Evolutionary conservation across 1,140 invertebrate species (phyloP), one percentile per base, ranked within the genome.

Genomic region (Maniola jurtina): DNA sequence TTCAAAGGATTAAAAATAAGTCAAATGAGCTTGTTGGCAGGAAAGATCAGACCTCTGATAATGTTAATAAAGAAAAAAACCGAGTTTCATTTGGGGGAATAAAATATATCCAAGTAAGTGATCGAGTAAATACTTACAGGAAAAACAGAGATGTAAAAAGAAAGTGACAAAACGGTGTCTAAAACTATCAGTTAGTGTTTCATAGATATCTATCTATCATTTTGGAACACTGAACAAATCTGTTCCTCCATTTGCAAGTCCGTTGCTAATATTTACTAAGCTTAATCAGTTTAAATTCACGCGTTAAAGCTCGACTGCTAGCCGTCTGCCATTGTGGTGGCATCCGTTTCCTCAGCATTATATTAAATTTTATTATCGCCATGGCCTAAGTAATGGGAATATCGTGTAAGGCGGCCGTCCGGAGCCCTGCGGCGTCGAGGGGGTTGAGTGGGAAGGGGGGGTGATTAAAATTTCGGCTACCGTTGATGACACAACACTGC

Each of bases 311-410:
- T 72, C 64, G 57, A 63, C 61, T 57, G 55, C 64, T 73, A 76
- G 78, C 68, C 72, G 71, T 72, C 75, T 79, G 77, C 68, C 72
- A 78, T 77, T 80, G 79, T 80, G 79, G 80, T 76, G 72, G 83
- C 82, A 86, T 88, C 83, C 87, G 85, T 78, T 84, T 85, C 75
- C 79, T 86, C 77, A 76, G 81, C 79, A 80, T 90, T 89, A 90
- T 91, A 90, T 91, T 91, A 91, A 91, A 91, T 91, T 91, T 91
- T 91, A 91, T 91, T 90, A 91, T 90, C 73, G 81, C 83, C 81
- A 83, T 86, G 87, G 89, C 90, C 90, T 90, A 91, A 91, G 89
- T 90, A 91, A 90, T 91, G 89, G 81, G 88, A 91, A 91, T 91
- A 90, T 91, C 89, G 88, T 91, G 90, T 91, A 91, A 91, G 90